A percentile compares a stretch with the other conserved stretches of the same genome.
phyloP scores from a whole-genome alignment of 2,888 invertebrate genomes.

The Brachyopa scutellaris region DNA sequence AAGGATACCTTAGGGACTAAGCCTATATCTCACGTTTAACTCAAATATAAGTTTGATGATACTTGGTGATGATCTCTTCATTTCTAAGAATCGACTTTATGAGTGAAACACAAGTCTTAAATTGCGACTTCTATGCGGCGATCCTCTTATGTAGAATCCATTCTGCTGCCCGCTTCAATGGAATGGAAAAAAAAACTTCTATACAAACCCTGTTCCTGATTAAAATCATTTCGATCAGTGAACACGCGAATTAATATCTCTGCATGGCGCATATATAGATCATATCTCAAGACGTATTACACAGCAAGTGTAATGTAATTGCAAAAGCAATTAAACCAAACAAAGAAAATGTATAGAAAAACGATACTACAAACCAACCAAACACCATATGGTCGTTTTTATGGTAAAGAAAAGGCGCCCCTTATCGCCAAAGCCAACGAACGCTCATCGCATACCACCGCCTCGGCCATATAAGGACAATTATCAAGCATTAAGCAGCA shows the following conservation, averaged over 20 bases:
- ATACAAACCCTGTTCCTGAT: not conserved
- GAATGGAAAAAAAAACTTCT: not conserved
- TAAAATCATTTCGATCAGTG: not conserved
- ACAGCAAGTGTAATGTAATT: conserved; percentile 66
- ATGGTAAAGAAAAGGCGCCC: conserved; percentile 76
- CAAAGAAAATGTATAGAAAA: conserved; percentile 12
- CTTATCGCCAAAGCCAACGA: conserved; percentile 48
- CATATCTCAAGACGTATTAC: conserved; percentile 58
- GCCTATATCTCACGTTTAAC: too few relatives aligned
- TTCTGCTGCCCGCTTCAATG: too few relatives aligned
- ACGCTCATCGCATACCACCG: conserved; percentile 73
- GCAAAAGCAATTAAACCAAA: conserved; percentile 67
- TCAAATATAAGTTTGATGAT: too few relatives aligned
- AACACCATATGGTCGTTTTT: conserved; percentile 74
- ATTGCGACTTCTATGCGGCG: too few relatives aligned
- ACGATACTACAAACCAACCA: conserved; percentile 32
- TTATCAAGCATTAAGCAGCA: conserved; percentile 76
- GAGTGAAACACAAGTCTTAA: too few relatives aligned
- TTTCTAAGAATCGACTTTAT: too few relatives aligned
- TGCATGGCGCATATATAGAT: conserved; percentile 49
- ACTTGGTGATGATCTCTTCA: too few relatives aligned
- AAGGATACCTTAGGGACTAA: too few relatives aligned
- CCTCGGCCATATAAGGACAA: conserved; percentile 78
- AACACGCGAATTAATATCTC: conserved; percentile 30
- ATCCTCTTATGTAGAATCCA: too few relatives aligned